A percentile compares a stretch with the other conserved stretches of the same genome.
These are phyloP conservation scores for Siderastrea radians DNA, from an alignment of 92 coral and sea anemone species.

Conservation along the genomic window DNA sequence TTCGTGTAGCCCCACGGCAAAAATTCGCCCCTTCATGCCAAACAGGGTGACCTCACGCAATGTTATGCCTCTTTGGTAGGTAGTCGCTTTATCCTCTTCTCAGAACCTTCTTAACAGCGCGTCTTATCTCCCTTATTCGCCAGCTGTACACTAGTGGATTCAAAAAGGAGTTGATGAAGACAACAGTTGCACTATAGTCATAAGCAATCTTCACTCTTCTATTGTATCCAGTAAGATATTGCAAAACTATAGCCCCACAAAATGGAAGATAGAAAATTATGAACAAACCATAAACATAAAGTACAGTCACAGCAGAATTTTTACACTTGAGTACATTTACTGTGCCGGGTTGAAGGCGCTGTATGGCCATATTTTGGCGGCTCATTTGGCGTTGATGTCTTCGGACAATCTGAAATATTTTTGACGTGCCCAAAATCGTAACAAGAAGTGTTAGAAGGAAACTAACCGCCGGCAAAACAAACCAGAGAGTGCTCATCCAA, in stretches of 20 bases:
- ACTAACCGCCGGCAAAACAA: background rate
- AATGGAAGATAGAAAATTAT: conserved; percentile 48
- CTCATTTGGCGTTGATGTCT: conserved; percentile 33
- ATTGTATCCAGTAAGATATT: conserved; percentile 11
- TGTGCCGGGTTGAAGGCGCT: background rate
- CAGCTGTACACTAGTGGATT: conserved; percentile 35
- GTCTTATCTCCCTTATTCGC: background rate
- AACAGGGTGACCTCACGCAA: too few relatives aligned
- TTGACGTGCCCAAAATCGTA: conserved; percentile 1
- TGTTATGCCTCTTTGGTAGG: too few relatives aligned
- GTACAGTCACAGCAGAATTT: conserved; percentile 41
- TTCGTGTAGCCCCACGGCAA: too few relatives aligned
- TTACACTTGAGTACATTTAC: background rate
- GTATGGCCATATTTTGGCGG: conserved; percentile 3
- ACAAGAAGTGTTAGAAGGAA: conserved; percentile 2
- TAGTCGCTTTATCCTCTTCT: too few relatives aligned
- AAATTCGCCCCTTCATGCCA: too few relatives aligned
- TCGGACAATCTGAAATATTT: conserved; percentile 38
- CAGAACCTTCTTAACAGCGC: too few relatives aligned
- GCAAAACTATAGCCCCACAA: background rate
- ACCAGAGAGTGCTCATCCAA: background rate
- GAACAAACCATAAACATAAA: conserved; percentile 37
- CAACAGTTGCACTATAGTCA: conserved; percentile 42
- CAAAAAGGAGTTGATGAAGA: conserved; percentile 34
- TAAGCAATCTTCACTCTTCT: conserved; percentile 39